phyloP scores from a whole-genome alignment of 2,888 invertebrate species.

The Macaria liturata region DNA sequence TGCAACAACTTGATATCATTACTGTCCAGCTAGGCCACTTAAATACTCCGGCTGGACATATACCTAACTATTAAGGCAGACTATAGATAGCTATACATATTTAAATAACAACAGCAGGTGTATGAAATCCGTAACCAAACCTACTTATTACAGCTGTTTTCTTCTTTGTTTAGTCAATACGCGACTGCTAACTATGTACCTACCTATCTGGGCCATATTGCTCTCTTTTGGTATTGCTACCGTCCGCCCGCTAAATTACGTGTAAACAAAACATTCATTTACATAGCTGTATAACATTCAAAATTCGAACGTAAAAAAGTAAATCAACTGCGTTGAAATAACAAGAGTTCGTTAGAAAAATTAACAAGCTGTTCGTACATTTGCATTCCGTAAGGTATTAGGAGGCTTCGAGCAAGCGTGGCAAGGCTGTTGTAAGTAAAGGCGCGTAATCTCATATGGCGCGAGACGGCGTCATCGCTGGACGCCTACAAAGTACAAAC shows the following conservation, averaged over 20 bases:
- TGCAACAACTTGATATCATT: too few relatives aligned
- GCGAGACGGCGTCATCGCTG: conserved; percentile 63
- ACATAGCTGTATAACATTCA: conserved; percentile 53
- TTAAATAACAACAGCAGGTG: background rate
- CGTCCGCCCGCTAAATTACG: conserved; percentile 52
- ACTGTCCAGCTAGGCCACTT: too few relatives aligned
- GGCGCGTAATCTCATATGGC: conserved; percentile 61
- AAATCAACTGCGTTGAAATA: conserved; percentile 54
- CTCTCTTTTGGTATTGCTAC: conserved; percentile 40
- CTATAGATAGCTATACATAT: too few relatives aligned
- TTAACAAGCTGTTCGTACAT: conserved; percentile 47
- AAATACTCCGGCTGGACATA: too few relatives aligned
- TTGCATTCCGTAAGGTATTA: conserved; percentile 57
- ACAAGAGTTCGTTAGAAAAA: conserved; percentile 46
- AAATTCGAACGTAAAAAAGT: conserved; percentile 41
- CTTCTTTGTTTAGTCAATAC: conserved; percentile 57
- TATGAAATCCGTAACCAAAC: conserved; percentile 22
- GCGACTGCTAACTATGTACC: conserved; percentile 22
- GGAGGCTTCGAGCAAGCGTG: conserved; percentile 55
- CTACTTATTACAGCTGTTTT: conserved; percentile 29
- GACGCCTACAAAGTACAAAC: conserved; percentile 64
- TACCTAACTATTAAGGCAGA: too few relatives aligned
- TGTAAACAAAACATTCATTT: conserved; percentile 66
- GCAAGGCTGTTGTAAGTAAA: conserved; percentile 45
- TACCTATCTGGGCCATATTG: conserved; percentile 23